Base-by-base conservation (phyloP, 2,113 vertebrate genomes). In the Acrocephalus kingi region DNA sequence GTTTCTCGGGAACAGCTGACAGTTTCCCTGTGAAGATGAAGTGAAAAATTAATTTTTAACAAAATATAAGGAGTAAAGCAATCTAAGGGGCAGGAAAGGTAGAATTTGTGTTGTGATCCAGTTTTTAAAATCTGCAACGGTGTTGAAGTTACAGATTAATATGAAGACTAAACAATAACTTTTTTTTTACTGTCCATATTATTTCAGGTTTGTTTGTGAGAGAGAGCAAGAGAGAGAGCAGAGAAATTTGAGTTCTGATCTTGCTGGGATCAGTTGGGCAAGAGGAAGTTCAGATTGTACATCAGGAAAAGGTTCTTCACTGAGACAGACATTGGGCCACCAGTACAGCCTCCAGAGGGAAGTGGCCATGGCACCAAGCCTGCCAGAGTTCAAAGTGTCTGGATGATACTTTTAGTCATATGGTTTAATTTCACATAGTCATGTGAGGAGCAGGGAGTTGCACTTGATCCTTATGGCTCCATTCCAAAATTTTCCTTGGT, bases 241-340 rank as follows among this genome's bases (percentile, higher is more conserved):
- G 45, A 84, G 24, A 61, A 55, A 59, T 88, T 48, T 84, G 41
- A 48, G 8, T 56, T 73, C 43, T 77, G 23, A 62, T 54, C 31
- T 76, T 84, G 17, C 5, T 64, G 31, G 7, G 15, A 55, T 58
- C 15, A 51, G 5, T 13, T 72, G 58, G 25, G 6, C 27, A 87
- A 63, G 9, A n/a, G 30, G 11, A 90, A 69, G 13, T 59, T 87
- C 27, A 59, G 27, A 19, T 0, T 35, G 6, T 19, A 39, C 6
- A 4, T 54, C 41, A 68, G 24, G 39, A 51, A 55, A 64, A 51
- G 2, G 8, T 33, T 51, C 31, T 84, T 55, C 45, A 35, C 13
- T 28, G 33, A 28, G 10, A 39, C 9, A 1, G 6, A 35, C 52
- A 7, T 8, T 7, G 0, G 1, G 33, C 10, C 17, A 52, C 22